Evolutionary conservation across 2,888 invertebrate genomes (phyloP).

Genomic region (Malthinus flaveolus): DNA sequence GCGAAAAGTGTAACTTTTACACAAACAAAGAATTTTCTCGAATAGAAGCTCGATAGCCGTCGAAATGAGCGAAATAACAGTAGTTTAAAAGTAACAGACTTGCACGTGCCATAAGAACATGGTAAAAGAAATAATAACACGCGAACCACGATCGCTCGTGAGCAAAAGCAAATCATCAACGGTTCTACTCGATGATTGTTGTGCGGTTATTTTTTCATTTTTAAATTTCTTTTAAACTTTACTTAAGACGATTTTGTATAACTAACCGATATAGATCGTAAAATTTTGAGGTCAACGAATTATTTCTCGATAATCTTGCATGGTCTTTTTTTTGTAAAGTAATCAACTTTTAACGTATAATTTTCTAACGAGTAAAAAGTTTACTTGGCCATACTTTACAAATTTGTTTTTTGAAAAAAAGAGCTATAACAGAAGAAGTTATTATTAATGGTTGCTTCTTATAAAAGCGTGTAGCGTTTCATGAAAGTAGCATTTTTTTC

Average conservation of each 20-base stretch:
- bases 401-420: not conserved
- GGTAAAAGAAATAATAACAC: constrained; percentile 41
- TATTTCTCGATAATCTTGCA: constrained; percentile 1
- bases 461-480: no score
- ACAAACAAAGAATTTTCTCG: constrained; percentile 1
- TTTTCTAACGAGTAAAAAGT: not conserved
- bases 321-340: not conserved
- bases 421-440: no score
- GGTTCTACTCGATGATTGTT: constrained; percentile 29
- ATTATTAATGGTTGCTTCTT: no score
- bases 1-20: not conserved
- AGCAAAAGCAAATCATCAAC: constrained; percentile 33
- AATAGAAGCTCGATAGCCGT: constrained; percentile 10
- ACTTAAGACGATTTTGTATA: not conserved
- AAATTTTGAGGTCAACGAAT: constrained; percentile 7
- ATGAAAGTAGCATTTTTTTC: no score
- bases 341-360: not conserved
- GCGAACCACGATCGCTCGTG: constrained; percentile 48
- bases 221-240: constrained; percentile 13
- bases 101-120: constrained; percentile 44
- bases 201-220: constrained; percentile 37
- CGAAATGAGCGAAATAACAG: constrained; percentile 45
- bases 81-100: constrained; percentile 36
- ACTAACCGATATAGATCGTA: constrained; percentile 6
- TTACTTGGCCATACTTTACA: not conserved